Conservation (phyloP, 2,113 vertebrate genomes). For the Synchiropus splendidus region DNA sequence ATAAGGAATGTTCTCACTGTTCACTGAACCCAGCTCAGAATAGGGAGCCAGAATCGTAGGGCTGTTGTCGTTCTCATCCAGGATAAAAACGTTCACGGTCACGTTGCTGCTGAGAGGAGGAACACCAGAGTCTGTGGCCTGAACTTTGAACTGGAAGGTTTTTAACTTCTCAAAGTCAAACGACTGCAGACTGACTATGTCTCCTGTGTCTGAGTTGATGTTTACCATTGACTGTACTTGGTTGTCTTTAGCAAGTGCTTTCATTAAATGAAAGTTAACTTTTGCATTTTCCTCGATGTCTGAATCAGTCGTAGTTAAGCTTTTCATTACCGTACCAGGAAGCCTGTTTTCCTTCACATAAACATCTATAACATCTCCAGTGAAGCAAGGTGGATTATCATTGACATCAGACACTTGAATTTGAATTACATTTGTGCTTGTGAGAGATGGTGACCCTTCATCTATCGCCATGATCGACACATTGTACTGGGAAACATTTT, state of each 20-base stretch:
- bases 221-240: conserved; percentile 35
- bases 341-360: conserved; percentile 76
- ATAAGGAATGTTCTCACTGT: conserved; percentile 1
- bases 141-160: not conserved
- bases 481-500: conserved; percentile 66
- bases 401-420: conserved; percentile 78
- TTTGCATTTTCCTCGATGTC: conserved; percentile 67
- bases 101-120: conserved; percentile 2
- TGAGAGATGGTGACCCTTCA: conserved; percentile 70
- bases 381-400: conserved; percentile 75
- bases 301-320: conserved; percentile 66
- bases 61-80: conserved; percentile 2
- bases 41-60: not conserved
- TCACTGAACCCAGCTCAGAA: not conserved
- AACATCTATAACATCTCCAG: conserved; percentile 53
- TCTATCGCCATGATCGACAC: conserved; percentile 71
- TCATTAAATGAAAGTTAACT: conserved; percentile 63
- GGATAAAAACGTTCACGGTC: conserved; percentile 1
- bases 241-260: conserved; percentile 30
- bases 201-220: conserved; percentile 35
- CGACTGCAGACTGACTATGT: conserved; percentile 32
- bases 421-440: conserved; percentile 50
- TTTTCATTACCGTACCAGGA: conserved; percentile 58
- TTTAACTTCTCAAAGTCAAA: conserved; percentile 18
- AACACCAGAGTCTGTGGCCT: conserved; percentile 1